Percentiles rank a stretch among this genome's conserved stretches.
Evolutionary conservation across 2,888 invertebrate species (phyloP).

Genomic region (Trichopoda pennipes): DNA sequence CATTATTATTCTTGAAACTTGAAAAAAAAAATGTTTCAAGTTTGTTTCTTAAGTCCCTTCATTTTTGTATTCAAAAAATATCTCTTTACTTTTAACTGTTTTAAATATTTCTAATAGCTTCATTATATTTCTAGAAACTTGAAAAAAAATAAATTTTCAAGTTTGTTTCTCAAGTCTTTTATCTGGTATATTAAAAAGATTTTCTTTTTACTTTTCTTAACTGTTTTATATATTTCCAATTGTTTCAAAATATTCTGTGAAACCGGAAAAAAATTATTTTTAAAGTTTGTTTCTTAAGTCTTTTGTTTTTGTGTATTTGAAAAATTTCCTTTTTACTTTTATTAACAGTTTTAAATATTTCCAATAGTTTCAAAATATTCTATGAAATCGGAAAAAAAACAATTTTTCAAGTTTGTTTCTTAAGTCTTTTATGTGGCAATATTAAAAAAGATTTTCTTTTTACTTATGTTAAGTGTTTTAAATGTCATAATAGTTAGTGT

Average conservation of each 20-base stretch:
- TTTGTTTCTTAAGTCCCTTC: constrained; percentile 38
- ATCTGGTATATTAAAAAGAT: constrained; percentile 4
- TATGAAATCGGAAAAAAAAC: background rate
- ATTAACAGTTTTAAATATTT: too few species aligned
- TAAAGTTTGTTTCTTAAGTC: constrained; percentile 44
- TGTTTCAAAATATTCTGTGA: too few species aligned
- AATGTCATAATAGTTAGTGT: too few species aligned
- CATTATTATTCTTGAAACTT: too few species aligned
- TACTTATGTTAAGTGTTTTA: too few species aligned
- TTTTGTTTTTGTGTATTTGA: constrained; percentile 3
- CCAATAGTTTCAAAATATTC: background rate
- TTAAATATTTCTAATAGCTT: too few species aligned
- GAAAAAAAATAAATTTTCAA: background rate
- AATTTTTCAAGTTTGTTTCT: constrained; percentile 65
- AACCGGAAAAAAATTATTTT: background rate
- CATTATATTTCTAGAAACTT: background rate
- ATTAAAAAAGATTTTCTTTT: background rate
- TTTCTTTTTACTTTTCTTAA: background rate
- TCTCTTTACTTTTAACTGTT: background rate
- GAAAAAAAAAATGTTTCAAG: background rate
- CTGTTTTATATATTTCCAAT: too few species aligned
- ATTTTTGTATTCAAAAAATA: too few species aligned
- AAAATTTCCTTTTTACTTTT: background rate
- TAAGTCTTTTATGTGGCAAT: constrained; percentile 70
- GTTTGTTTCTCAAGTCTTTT: constrained; percentile 72